phyloP scores from a whole-genome alignment of 1,140 invertebrate genomes.

The Branchinecta lynchi region DNA sequence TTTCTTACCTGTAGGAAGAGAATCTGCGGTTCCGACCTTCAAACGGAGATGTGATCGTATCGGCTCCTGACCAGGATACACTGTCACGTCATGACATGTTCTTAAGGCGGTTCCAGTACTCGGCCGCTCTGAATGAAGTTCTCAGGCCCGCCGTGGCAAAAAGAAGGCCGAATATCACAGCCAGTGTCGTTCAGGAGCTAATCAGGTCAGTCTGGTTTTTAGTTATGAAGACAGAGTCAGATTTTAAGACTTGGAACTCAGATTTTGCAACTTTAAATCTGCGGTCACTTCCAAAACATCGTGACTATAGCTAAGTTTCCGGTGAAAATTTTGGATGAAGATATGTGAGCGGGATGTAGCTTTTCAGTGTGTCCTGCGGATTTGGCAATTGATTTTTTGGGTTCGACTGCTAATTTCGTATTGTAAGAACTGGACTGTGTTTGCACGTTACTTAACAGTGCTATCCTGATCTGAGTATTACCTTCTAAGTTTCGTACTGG shows the following conservation, averaged over 20 bases:
- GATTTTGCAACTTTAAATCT: constrained; percentile 12
- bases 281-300: neutral
- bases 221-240: constrained; percentile 6
- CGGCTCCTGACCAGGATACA: constrained; percentile 34
- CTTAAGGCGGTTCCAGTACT: constrained; percentile 63
- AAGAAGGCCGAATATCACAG: constrained; percentile 55
- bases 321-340: too few species aligned
- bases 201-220: constrained; percentile 33
- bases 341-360: too few species aligned
- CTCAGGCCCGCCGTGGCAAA: constrained; percentile 42
- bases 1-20: neutral
- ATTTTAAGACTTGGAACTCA: constrained; percentile 8
- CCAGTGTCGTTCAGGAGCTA: constrained; percentile 67
- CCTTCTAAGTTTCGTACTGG: too few species aligned
- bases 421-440: neutral
- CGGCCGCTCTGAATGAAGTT: constrained; percentile 58
- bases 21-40: constrained; percentile 26
- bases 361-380: too few species aligned
- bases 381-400: too few species aligned
- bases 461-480: too few species aligned
- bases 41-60: constrained; percentile 39
- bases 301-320: neutral
- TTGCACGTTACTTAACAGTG: too few species aligned
- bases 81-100: constrained; percentile 41
- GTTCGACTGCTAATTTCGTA: too few species aligned